Base-by-base conservation (phyloP, 1,140 invertebrate species). In the Sitophilus oryzae region DNA sequence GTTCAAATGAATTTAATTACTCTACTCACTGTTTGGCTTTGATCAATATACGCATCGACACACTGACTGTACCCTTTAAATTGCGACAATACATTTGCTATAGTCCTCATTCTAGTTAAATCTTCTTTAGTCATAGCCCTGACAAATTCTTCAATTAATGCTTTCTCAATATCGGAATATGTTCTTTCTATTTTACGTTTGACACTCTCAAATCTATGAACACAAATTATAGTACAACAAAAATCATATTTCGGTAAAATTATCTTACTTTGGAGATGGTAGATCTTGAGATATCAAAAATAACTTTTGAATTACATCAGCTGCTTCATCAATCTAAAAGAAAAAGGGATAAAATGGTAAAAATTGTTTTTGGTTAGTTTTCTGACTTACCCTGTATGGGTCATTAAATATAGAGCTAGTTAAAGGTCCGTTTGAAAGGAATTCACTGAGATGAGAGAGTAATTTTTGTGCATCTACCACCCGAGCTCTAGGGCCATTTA, bases 301-400 rank as follows among this genome's bases (percentile, higher is more conserved):
- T 3, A 99, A 75, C 69, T 99, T 98, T 74, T 98, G 93, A 65
- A 99, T 98, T 2, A 99, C 85, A 79, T 98, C 95, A n/a, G 96
- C 96, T 34, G 95, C 93, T 76, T 97, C 89, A 71, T 92, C 88
- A 30, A 98, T 74, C 84, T 93, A 73, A 73, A 60, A 67, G 52
- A 59, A 43, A 54, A 51, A 40, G 53, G 54, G 46, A 49, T 52
- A 21, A 47, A 30, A 18, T 9, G 10, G 18, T 42, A 42, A 42
- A 4, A 38, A 38, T 41, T 34, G 5, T n/a, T 25, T 49, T 18
- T 37, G 14, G 21, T 23, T 21, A 20, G 15, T 15, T 38, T 14
- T n/a, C 30, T 19, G 42, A 20, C 15, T 6, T 74, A 92, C 88
- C 73, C 86, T 85, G 52, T 80, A 81, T 58, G 88, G 85, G 76